Conservation (phyloP, 2,797 vertebrate genomes). For the Galago senegalensis region DNA sequence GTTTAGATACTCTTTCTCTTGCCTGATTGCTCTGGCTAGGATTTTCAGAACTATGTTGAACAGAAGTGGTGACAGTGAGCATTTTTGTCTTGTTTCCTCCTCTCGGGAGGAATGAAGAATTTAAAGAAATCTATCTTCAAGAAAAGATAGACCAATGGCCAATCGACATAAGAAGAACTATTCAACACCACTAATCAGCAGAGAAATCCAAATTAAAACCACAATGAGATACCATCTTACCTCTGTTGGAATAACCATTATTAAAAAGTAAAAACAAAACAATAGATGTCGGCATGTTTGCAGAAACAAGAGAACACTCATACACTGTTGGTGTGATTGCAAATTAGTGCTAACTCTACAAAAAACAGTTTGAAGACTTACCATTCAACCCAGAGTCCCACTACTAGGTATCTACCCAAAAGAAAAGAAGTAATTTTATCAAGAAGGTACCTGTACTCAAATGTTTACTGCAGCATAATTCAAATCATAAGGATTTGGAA, state of each 20-base stretch:
- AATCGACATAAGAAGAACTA: not conserved
- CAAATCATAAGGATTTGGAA: not conserved
- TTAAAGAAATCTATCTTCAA: not conserved
- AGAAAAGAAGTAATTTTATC: not conserved
- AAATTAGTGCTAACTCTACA: not conserved
- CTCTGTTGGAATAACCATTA: not conserved
- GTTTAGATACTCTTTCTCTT: not conserved
- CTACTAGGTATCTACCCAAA: not conserved
- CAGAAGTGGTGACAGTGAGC: not conserved
- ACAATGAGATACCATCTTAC: not conserved
- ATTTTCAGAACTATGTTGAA: not conserved
- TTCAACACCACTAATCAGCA: not conserved
- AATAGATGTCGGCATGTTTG: not conserved
- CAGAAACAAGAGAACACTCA: not conserved
- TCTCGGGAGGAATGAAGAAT: not conserved
- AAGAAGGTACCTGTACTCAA: not conserved
- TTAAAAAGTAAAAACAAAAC: not conserved
- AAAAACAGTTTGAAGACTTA: not conserved
- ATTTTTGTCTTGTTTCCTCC: not conserved
- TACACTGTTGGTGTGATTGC: not conserved
- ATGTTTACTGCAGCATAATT: not conserved
- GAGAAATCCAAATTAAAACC: not conserved
- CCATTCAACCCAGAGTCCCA: not conserved
- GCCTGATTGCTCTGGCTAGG: not conserved
- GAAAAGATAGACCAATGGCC: not conserved